Base-by-base conservation (phyloP, 2,113 vertebrate species). In the Puma concolor region DNA sequence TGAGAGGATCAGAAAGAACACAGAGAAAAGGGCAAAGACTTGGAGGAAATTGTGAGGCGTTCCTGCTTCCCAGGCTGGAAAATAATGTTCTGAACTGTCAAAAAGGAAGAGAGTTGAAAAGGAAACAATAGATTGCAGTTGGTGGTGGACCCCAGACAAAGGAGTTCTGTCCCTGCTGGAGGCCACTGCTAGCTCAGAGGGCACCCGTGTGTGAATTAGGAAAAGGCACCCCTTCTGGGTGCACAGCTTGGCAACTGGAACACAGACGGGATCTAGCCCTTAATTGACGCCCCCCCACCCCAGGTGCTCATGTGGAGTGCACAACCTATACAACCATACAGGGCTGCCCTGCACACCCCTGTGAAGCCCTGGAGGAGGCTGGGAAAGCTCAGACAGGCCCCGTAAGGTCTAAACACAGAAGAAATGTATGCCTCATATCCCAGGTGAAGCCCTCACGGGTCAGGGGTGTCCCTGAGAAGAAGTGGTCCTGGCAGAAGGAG, bases 231-330 rank as follows among this genome's bases (percentile, higher is more conserved):
- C 54, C 31, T 72, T 66, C 13, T 7, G 36, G 13, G 63, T 0
- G 0, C 25, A 6, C 89, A 54, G 41, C 19, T 52, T 57, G 74
- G 69, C 16, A 19, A 4, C 4, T 4, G 15, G 79, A 48, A 7
- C 52, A 23, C 29, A 21, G 64, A 2, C 74, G 5, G 16, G 9
- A 23, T 17, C 50, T n/a, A 25, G 14, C 57, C n/a, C 38, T 57
- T 17, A 9, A 2, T 77, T 2, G 4, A 23, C 4, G 25, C 15
- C 36, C 7, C 29, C 31, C 48, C 31, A 3, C 74, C 66, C 74
- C 66, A 48, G 36, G 60, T 41, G 3, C 19, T 12, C 0, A 0
- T 2, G 27, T 10, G 10, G 48, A 8, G 66, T 3, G 89, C 7
- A 4, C 57, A 64, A 14, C 38, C 19, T 11, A 0, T 0, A 50